Percentiles rank a stretch among this genome's conserved stretches.
phyloP scores from a whole-genome alignment of 2,888 invertebrate genomes.

The Seira ritae region DNA sequence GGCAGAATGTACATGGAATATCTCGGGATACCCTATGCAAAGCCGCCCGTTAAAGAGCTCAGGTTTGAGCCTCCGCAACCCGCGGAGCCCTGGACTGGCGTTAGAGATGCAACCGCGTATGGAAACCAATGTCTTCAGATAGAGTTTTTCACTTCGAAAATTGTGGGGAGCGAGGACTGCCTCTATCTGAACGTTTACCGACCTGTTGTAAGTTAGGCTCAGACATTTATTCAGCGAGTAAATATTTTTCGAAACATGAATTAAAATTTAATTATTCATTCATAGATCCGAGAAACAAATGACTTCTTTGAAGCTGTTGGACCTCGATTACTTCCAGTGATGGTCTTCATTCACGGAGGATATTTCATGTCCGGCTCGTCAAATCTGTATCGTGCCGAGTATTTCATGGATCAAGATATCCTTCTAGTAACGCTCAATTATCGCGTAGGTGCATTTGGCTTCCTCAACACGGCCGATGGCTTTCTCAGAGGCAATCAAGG shows the following conservation, averaged over 20 bases:
- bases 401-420: slow-evolving; percentile 67
- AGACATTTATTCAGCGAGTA: too few relatives aligned
- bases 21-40: slow-evolving; percentile 50
- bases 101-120: slow-evolving; percentile 41
- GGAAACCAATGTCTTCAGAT: slow-evolving; percentile 60
- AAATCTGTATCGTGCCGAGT: slow-evolving; percentile 47
- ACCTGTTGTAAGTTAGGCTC: slow-evolving; percentile 52
- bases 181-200: slow-evolving; percentile 63
- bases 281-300: slow-evolving; percentile 42
- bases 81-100: slow-evolving; percentile 52
- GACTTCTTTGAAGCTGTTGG: slow-evolving; percentile 54
- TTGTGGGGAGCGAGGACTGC: slow-evolving; percentile 65
- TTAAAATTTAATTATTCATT: too few relatives aligned
- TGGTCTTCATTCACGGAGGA: slow-evolving; percentile 67
- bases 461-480: slow-evolving; percentile 39
- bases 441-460: slow-evolving; percentile 26
- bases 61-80: slow-evolving; percentile 52
- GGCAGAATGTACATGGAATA: slow-evolving; percentile 51
- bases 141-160: slow-evolving; percentile 58
- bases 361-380: slow-evolving; percentile 63
- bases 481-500: slow-evolving; percentile 51
- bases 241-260: too few relatives aligned
- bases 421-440: slow-evolving; percentile 60
- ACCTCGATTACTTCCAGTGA: slow-evolving; percentile 52
- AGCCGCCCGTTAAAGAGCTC: slow-evolving; percentile 30